Conservation (phyloP, 2,797 vertebrate species). For the Poecilia picta region DNA sequence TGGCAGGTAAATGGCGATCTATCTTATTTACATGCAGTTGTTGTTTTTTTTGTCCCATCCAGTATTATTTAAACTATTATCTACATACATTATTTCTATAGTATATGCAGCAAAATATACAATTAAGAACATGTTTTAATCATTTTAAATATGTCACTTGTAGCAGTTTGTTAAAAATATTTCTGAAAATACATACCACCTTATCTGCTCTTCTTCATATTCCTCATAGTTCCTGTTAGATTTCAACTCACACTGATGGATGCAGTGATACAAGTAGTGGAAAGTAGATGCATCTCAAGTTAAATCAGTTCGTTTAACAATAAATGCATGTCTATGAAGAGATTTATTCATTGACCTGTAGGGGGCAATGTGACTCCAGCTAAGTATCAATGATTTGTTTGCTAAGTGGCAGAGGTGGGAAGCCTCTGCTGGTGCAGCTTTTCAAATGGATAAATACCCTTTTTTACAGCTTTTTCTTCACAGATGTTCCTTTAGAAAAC, state of each 20-base stretch:
- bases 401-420: slow-evolving; percentile 42
- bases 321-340: background rate
- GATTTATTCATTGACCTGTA: slow-evolving; percentile 31
- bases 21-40: background rate
- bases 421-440: slow-evolving; percentile 54
- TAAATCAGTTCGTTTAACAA: slow-evolving; percentile 6
- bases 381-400: slow-evolving; percentile 5
- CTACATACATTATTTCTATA: background rate
- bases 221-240: background rate
- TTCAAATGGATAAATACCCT: slow-evolving; percentile 60
- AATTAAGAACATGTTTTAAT: background rate
- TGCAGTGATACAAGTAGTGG: slow-evolving; percentile 19
- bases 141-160: background rate
- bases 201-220: background rate
- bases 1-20: background rate
- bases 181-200: background rate
- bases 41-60: background rate
- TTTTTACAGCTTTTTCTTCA: slow-evolving; percentile 33
- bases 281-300: slow-evolving; percentile 24
- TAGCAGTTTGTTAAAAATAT: background rate
- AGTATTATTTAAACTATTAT: background rate
- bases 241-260: background rate
- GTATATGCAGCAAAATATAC: background rate
- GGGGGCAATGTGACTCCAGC: slow-evolving; percentile 76
- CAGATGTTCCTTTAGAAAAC: slow-evolving; percentile 55